Conservation (phyloP, 2,797 vertebrate species). For the Sebastes oblongus region DNA sequence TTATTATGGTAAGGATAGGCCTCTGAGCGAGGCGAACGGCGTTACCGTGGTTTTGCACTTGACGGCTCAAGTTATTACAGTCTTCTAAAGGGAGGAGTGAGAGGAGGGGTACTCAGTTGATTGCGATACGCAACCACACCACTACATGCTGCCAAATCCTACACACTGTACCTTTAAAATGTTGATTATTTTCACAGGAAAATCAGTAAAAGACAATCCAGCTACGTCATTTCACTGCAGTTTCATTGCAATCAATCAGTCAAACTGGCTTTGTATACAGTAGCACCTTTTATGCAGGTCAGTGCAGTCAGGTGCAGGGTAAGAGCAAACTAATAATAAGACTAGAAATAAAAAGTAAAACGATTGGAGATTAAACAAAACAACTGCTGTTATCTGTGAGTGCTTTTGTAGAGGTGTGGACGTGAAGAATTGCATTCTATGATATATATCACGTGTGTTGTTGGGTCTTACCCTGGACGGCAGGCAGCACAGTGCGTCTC, state of each 20-base stretch:
- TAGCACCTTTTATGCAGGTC: not conserved
- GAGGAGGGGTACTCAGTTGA: too few species aligned
- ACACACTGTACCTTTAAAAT: not conserved
- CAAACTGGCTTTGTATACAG: not conserved
- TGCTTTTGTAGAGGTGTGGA: not conserved
- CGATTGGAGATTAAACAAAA: not conserved
- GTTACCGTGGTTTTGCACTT: too few species aligned
- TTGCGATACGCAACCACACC: too few species aligned
- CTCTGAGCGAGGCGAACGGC: too few species aligned
- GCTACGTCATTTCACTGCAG: not conserved
- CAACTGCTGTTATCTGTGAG: not conserved
- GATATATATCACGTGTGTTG: not conserved
- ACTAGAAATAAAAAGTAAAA: not conserved
- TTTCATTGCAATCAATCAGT: not conserved
- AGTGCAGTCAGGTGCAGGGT: not conserved
- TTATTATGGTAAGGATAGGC: too few species aligned
- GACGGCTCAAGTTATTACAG: fast-evolving
- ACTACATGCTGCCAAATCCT: too few species aligned
- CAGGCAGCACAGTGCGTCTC: slow-evolving; percentile 93
- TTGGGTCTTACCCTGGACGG: slow-evolving; percentile 86
- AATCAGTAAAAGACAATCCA: not conserved
- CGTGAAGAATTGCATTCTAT: not conserved
- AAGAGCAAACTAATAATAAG: not conserved
- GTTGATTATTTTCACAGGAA: not conserved
- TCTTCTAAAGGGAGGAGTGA: too few species aligned